Conservation (phyloP, 2,888 invertebrate species). For the Disparrhopalites patrizii region DNA sequence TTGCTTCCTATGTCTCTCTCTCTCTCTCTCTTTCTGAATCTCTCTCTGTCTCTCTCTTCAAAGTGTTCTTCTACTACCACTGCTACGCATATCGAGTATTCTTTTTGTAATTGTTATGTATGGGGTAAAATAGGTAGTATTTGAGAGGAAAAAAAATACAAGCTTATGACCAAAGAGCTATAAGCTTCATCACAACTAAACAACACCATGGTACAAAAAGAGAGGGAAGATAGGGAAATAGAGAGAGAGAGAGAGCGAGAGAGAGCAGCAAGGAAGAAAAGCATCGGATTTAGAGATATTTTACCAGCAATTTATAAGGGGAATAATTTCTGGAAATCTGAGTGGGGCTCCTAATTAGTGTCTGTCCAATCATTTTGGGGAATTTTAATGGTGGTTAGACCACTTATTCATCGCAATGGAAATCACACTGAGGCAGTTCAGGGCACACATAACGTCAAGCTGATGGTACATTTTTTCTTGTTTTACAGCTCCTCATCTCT, state of each 20-base stretch:
- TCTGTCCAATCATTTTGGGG: conserved; percentile 28
- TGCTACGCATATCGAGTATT: too few relatives aligned
- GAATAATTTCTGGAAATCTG: conserved; percentile 28
- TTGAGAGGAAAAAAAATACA: too few relatives aligned
- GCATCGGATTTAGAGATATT: conserved; percentile 25
- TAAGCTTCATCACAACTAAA: conserved; percentile 11
- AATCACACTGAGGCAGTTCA: conserved; percentile 27
- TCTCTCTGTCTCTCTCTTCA: background rate
- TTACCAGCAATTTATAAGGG: conserved; percentile 27
- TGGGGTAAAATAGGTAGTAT: too few relatives aligned
- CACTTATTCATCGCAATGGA: conserved; percentile 28
- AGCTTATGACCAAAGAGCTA: conserved; percentile 1
- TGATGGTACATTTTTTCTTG: conserved; percentile 29
- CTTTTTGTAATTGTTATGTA: too few relatives aligned
- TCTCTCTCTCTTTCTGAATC: background rate
- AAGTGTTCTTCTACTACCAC: background rate
- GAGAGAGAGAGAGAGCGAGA: conserved; percentile 4
- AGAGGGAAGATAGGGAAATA: background rate
- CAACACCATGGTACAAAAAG: conserved; percentile 5
- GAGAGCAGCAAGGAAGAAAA: conserved; percentile 17
- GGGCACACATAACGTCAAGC: conserved; percentile 27
- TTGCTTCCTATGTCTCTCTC: background rate
- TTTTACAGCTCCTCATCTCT: conserved; percentile 26
- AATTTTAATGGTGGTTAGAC: conserved; percentile 27
- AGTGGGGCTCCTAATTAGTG: conserved; percentile 24